Percentiles rank a stretch among this genome's conserved stretches.
phyloP scores from a whole-genome alignment of 2,888 invertebrate species.

The Phaonia tiefii region DNA sequence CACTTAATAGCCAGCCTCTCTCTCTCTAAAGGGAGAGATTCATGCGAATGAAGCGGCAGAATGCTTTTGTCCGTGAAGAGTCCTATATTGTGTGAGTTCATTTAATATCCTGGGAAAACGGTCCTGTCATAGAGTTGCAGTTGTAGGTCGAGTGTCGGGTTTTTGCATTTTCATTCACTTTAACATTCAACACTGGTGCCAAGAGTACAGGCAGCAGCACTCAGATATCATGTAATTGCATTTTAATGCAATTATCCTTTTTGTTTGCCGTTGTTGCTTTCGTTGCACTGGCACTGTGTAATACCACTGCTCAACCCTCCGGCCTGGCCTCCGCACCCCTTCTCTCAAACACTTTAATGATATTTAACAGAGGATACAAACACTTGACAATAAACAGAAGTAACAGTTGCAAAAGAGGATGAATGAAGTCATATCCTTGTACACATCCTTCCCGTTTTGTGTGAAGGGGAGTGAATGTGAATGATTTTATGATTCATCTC shows the following conservation, averaged over 20 bases:
- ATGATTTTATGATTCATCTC: slow-evolving; percentile 55
- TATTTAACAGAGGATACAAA: slow-evolving; percentile 73
- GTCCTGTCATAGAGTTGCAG: slow-evolving; percentile 38
- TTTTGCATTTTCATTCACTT: slow-evolving; percentile 34
- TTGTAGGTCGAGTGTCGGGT: slow-evolving; percentile 27
- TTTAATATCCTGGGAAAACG: slow-evolving; percentile 68
- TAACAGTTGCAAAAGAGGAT: slow-evolving; percentile 30
- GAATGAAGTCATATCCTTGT: slow-evolving; percentile 27
- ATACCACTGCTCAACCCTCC: background rate
- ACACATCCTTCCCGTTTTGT: slow-evolving; percentile 20
- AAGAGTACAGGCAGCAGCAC: background rate
- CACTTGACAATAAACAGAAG: slow-evolving; percentile 75
- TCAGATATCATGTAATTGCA: slow-evolving; percentile 75
- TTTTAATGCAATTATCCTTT: slow-evolving; percentile 80
- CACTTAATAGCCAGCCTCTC: background rate
- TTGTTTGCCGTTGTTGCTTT: slow-evolving; percentile 42
- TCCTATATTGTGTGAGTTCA: slow-evolving; percentile 34
- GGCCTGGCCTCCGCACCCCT: slow-evolving; percentile 6
- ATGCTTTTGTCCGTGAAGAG: background rate
- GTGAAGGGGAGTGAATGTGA: slow-evolving; percentile 5
- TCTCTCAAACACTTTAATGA: slow-evolving; percentile 67
- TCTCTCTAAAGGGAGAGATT: slow-evolving; percentile 31
- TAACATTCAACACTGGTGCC: slow-evolving; percentile 34
- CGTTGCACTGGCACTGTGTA: background rate
- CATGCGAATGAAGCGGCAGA: slow-evolving; percentile 27